Percentiles rank a stretch among this genome's conserved stretches.
Conservation (phyloP, 2,113 vertebrate species). For the Astur gentilis region DNA sequence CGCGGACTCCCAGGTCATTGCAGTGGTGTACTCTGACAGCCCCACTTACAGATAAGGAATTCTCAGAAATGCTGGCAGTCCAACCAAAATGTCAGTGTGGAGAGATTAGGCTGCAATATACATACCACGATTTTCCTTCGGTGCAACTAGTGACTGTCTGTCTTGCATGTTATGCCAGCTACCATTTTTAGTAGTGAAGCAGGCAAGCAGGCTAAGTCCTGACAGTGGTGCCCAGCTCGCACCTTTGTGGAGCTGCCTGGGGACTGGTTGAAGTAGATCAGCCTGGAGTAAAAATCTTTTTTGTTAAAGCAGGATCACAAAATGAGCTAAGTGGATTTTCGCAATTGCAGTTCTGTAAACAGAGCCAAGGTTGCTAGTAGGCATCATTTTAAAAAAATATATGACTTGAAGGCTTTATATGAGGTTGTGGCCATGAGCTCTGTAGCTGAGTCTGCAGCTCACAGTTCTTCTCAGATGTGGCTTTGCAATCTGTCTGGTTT, state of each 20-base stretch:
- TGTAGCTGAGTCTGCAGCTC: neutral
- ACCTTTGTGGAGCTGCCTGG: neutral
- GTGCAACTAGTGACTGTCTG: neutral
- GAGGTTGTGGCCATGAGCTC: neutral
- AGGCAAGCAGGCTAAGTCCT: neutral
- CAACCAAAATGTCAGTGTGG: neutral
- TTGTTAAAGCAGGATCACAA: neutral
- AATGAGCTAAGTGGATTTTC: neutral
- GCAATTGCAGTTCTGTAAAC: neutral
- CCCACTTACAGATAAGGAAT: neutral
- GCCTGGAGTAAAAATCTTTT: neutral
- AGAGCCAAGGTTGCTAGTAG: neutral
- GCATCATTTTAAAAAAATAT: neutral
- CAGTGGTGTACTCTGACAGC: neutral
- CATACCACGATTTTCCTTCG: neutral
- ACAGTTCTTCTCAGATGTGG: neutral
- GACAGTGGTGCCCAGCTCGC: rapidly evolving
- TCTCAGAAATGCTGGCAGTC: neutral
- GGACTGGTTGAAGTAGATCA: neutral
- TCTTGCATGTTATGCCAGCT: neutral
- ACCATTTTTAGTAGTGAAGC: neutral
- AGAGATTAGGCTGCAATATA: neutral
- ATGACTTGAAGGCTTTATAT: neutral
- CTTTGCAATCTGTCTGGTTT: neutral
- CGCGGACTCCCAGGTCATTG: neutral